Evolutionary conservation across 2,888 invertebrate species (phyloP).

Genomic region (Acleris sparsana): DNA sequence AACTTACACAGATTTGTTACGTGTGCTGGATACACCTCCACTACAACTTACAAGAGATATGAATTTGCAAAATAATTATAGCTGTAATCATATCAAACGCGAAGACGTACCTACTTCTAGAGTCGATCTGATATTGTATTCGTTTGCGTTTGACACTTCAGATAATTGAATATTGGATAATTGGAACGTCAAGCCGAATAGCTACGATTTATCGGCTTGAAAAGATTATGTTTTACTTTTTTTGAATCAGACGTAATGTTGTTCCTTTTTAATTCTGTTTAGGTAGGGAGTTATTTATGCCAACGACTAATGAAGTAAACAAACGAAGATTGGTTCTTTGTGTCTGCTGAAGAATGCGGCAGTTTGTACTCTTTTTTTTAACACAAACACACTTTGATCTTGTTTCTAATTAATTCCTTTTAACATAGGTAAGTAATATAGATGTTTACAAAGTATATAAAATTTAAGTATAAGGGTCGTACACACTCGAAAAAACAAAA

Average conservation of each 20-base stretch:
- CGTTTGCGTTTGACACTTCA: slow-evolving; percentile 20
- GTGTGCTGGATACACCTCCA: no score
- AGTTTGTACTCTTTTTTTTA: no score
- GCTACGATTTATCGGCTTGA: slow-evolving; percentile 11
- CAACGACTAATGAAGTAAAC: neutral
- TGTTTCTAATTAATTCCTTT: no score
- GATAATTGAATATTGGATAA: slow-evolving; percentile 16
- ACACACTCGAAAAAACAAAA: no score
- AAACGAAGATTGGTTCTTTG: neutral
- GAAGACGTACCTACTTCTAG: neutral
- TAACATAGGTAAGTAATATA: no score
- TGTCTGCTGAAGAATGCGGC: no score
- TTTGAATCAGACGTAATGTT: slow-evolving; percentile 4
- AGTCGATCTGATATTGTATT: slow-evolving; percentile 13
- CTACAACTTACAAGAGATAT: no score
- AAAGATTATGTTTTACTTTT: slow-evolving; percentile 9
- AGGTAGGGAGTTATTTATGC: neutral
- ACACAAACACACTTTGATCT: no score
- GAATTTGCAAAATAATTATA: no score
- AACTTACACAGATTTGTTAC: no score
- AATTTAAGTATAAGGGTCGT: no score
- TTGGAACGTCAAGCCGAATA: slow-evolving; percentile 1
- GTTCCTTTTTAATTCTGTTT: slow-evolving; percentile 4
- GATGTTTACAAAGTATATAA: no score
- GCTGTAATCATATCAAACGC: neutral